Conservation (phyloP, 2,797 vertebrate species). For the Neosilurus hyrtlii region DNA sequence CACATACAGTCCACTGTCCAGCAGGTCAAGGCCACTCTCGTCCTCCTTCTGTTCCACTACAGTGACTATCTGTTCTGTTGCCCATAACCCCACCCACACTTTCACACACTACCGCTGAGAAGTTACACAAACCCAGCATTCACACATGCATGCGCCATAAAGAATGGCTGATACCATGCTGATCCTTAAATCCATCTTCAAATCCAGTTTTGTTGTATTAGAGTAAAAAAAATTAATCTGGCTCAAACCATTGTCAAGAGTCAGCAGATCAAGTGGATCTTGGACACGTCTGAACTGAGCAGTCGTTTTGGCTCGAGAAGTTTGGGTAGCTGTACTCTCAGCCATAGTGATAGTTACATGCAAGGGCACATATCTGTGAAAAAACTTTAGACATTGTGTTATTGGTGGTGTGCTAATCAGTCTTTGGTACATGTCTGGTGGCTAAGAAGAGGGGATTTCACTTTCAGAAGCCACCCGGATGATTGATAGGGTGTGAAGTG, state of each 20-base stretch:
- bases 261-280: slow-evolving; percentile 56
- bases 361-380: neutral
- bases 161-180: neutral
- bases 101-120: neutral
- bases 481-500: too few relatives aligned
- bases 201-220: slow-evolving; percentile 6
- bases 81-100: slow-evolving; percentile 1
- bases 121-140: slow-evolving; percentile 5
- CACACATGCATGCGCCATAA: neutral
- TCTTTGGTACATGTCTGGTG: too few relatives aligned
- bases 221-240: neutral
- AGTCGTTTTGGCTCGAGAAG: slow-evolving; percentile 50
- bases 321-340: slow-evolving; percentile 51
- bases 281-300: slow-evolving; percentile 39
- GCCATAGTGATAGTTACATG: neutral
- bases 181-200: neutral
- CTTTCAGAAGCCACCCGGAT: too few relatives aligned
- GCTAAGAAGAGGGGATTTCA: too few relatives aligned
- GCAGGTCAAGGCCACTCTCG: slow-evolving; percentile 2
- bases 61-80: neutral
- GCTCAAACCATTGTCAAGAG: slow-evolving; percentile 25
- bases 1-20: neutral
- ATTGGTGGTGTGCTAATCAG: too few relatives aligned
- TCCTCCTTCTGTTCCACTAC: neutral
- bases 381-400: neutral